Evolutionary conservation across 2,113 vertebrate genomes (phyloP).

Genomic region (Charadrius vociferus): DNA sequence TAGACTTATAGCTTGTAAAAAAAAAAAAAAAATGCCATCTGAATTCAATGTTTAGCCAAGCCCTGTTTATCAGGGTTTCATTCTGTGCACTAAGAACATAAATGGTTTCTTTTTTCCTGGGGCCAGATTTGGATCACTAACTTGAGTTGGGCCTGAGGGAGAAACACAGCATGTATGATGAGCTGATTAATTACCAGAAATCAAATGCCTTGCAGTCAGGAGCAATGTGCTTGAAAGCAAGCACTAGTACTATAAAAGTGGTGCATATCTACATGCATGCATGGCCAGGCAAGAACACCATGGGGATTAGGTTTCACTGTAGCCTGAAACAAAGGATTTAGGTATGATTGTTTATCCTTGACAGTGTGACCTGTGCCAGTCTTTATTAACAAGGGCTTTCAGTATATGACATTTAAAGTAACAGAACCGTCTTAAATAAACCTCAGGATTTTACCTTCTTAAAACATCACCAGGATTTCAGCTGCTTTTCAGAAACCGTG

Average conservation of each 20-base stretch:
- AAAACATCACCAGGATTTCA: conserved; percentile 44
- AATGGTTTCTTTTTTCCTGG: conserved; percentile 71
- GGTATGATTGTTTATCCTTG: conserved; percentile 75
- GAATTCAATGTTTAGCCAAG: conserved; percentile 69
- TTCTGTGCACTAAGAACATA: conserved; percentile 62
- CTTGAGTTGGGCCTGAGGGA: conserved; percentile 73
- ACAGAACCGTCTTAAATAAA: conserved; percentile 60
- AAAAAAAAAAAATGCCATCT: conserved; percentile 47
- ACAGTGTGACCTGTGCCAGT: conserved; percentile 69
- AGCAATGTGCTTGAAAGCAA: conserved; percentile 64
- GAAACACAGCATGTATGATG: conserved; percentile 75
- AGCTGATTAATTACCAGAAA: conserved; percentile 83
- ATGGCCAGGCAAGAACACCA: conserved; percentile 56
- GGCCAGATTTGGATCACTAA: conserved; percentile 78
- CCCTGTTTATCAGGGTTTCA: conserved; percentile 68
- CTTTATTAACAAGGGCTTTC: conserved; percentile 70
- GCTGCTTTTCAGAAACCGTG: conserved; percentile 35
- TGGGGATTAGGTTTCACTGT: conserved; percentile 67
- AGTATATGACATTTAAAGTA: conserved; percentile 68
- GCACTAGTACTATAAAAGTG: conserved; percentile 36
- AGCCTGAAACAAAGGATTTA: conserved; percentile 73
- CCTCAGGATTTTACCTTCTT: conserved; percentile 53
- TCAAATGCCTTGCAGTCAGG: conserved; percentile 78
- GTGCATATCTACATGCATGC: conserved; percentile 46
- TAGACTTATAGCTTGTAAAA: neutral